Evolutionary conservation across 2,797 vertebrate genomes (phyloP), one percentile per base, ranked within the genome.

Genomic region (Prionace glauca): DNA sequence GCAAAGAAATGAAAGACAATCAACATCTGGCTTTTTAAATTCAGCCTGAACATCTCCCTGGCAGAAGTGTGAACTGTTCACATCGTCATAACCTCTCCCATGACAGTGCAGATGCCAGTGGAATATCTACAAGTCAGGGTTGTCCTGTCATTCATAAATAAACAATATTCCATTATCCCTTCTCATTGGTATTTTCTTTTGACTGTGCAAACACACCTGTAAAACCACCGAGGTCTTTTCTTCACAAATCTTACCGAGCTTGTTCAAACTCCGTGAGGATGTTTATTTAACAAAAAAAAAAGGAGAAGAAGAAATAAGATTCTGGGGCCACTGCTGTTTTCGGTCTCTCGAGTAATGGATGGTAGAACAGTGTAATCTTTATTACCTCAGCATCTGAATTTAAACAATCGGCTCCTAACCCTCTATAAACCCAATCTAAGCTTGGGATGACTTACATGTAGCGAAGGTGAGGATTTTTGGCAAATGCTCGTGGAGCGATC

Each of bases 401-500:
- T 56, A 95, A 95, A 74, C 71, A 56, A 50, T 50, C 93, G 29
- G 29, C 41, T 74, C 72, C 41, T n/a, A 95, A 74, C 67, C 93
- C 93, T 72, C 69, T 77, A 60, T 95, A 95, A 95, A 56, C 45
- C 93, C 93, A 77, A 32, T 32, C 69, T 77, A 72, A 77, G 93
- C 69, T 95, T 16, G 16, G 45, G 1, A 96, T 95, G 96, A 99
- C 99, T 99, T 97, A 99, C 99, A 99, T 99, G 97, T 99, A 99
- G 96, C 97, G 99, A 96, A 99, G 97, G 84, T 99, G 97, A 32
- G 98, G 98, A 96, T 99, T 99, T 97, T 98, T 98, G 96, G 98
- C 98, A 95, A 99, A 99, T 95, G 98, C 98, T 56, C 98, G 97
- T 1, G 98, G 97, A 96, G 98, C 98, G 97, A 99, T 98, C 29